A percentile compares a stretch with the other conserved stretches of the same genome.
Conservation (phyloP, 2,113 vertebrate genomes). For the Rhinopomastus cyanomelas region DNA sequence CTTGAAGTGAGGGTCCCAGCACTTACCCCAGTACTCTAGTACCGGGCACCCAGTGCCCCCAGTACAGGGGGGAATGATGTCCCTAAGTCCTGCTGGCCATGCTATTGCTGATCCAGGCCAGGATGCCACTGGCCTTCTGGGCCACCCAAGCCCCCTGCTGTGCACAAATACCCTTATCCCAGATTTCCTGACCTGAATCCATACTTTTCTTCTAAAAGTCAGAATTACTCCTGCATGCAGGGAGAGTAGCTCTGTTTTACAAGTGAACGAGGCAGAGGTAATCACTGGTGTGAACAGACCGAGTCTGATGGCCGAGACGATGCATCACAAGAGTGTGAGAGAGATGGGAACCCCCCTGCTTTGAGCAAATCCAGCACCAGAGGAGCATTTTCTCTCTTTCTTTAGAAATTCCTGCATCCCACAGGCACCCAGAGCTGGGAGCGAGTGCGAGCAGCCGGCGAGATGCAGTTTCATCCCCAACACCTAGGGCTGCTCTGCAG, state of each 20-base stretch:
- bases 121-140: too few relatives aligned
- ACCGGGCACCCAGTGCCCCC: too few relatives aligned
- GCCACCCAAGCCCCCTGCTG: too few relatives aligned
- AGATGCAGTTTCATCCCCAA: neutral
- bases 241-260: neutral
- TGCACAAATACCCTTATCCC: neutral
- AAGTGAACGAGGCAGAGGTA: neutral
- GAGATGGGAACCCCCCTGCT: neutral
- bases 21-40: too few relatives aligned
- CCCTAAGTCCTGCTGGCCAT: too few relatives aligned
- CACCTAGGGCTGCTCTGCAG: neutral
- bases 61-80: too few relatives aligned
- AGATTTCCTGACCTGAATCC: neutral
- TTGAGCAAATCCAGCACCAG: neutral
- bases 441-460: neutral
- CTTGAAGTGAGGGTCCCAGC: too few relatives aligned
- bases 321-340: neutral
- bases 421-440: neutral
- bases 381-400: neutral
- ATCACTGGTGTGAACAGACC: neutral
- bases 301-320: neutral
- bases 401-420: neutral
- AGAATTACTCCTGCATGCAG: neutral
- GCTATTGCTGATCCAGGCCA: too few relatives aligned
- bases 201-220: neutral